Conservation (phyloP, 1,140 invertebrate species). For the Anthonomus grandis region DNA sequence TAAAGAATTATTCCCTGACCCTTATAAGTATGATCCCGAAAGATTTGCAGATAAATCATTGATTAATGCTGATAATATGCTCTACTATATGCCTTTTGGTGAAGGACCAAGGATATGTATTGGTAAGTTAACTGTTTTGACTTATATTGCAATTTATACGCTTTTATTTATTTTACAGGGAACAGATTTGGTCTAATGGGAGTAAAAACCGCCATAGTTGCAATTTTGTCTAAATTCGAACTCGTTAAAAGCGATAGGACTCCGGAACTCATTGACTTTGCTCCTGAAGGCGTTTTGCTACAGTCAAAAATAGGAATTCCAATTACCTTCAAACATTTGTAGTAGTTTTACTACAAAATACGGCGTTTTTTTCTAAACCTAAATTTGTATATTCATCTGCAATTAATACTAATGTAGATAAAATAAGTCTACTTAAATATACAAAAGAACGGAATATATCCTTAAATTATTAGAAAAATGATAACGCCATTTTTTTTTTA, state of each 20-base stretch:
- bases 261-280: slow-evolving; percentile 22
- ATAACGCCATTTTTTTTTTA: no score
- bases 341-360: no score
- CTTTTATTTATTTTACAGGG: slow-evolving; percentile 8
- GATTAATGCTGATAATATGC: slow-evolving; percentile 9
- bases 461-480: no score
- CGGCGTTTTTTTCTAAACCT: no score
- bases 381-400: no score
- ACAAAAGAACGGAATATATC: no score
- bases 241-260: slow-evolving; percentile 17
- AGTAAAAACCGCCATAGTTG: slow-evolving; percentile 20
- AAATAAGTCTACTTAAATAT: no score
- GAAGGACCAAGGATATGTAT: slow-evolving; percentile 30
- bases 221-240: slow-evolving; percentile 26
- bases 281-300: slow-evolving; percentile 19
- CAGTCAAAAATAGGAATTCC: slow-evolving; percentile 36
- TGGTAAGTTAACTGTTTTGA: slow-evolving; percentile 19
- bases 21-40: slow-evolving; percentile 51
- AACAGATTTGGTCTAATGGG: slow-evolving; percentile 25
- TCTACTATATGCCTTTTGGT: slow-evolving; percentile 28
- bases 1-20: slow-evolving; percentile 47
- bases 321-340: slow-evolving; percentile 48
- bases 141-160: not conserved
- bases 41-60: slow-evolving; percentile 46
- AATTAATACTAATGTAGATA: no score